Percentiles rank a stretch among this genome's conserved stretches.
These are phyloP conservation scores for Stylophora pistillata DNA, from an alignment of 64 coral and sea anemone genomes.

Conservation along the genomic window DNA sequence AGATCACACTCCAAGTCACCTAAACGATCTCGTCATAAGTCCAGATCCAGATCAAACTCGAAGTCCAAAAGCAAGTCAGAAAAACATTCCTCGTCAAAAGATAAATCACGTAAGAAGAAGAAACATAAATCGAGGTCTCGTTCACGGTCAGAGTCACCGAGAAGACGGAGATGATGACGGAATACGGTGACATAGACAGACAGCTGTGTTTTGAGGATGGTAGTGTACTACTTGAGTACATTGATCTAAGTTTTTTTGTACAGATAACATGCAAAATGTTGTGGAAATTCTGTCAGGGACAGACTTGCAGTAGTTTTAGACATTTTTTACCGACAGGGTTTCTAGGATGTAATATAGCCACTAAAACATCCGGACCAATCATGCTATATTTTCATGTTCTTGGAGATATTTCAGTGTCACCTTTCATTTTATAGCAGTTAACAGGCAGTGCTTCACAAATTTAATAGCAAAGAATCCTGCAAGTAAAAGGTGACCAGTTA, in stretches of 20 bases:
- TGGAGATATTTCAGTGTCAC: too few species aligned
- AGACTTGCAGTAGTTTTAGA: too few species aligned
- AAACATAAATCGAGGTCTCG: slow-evolving; percentile 32
- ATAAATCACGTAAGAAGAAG: slow-evolving; percentile 63
- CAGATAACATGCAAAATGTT: not conserved
- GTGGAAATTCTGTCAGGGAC: not conserved
- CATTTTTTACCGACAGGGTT: too few species aligned
- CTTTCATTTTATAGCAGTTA: too few species aligned
- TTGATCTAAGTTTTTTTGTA: not conserved
- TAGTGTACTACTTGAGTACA: not conserved
- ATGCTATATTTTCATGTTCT: too few species aligned
- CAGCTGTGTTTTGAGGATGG: not conserved
- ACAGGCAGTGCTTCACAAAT: too few species aligned
- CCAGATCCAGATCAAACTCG: slow-evolving; percentile 18
- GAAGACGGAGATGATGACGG: not conserved
- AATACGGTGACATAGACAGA: not conserved
- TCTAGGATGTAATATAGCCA: too few species aligned
- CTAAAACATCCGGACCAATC: not conserved
- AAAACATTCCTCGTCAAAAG: slow-evolving; percentile 42
- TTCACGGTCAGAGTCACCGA: slow-evolving; percentile 56
- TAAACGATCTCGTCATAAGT: slow-evolving; percentile 15
- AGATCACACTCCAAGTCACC: slow-evolving; percentile 40
- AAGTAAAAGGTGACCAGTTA: too few species aligned
- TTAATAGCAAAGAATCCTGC: too few species aligned
- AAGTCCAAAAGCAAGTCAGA: slow-evolving; percentile 28